Conservation (phyloP, 2,797 vertebrate species). For the Falco berigora region DNA sequence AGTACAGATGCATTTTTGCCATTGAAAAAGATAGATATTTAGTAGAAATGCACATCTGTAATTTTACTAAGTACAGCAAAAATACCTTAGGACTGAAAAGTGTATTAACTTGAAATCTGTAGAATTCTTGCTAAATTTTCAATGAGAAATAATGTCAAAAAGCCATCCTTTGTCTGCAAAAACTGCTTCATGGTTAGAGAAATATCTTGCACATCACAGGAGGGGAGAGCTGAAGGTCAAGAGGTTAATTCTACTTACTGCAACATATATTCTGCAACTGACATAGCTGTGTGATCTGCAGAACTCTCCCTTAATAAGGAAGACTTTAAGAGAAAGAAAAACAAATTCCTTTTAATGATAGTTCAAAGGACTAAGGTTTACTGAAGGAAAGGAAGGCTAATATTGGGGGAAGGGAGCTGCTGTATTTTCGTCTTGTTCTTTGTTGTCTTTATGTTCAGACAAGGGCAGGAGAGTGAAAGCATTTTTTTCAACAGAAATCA, state of each 20-base stretch:
- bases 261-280: neutral
- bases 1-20: neutral
- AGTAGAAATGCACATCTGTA: neutral
- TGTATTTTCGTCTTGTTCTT: neutral
- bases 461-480: neutral
- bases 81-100: neutral
- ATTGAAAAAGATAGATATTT: neutral
- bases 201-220: neutral
- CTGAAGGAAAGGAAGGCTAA: neutral
- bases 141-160: neutral
- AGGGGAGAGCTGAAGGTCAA: neutral
- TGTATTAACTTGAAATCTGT: neutral
- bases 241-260: constrained; percentile 34
- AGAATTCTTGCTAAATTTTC: neutral
- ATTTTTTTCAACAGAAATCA: neutral
- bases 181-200: neutral
- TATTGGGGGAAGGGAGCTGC: neutral
- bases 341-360: neutral
- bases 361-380: neutral
- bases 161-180: neutral
- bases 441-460: neutral
- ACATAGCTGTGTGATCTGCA: neutral
- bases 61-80: neutral
- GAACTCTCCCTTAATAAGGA: neutral
- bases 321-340: neutral